A percentile compares a stretch with the other conserved stretches of the same genome.
Evolutionary conservation across 2,113 vertebrate species (phyloP).

Genomic region (Lophochroa leadbeateri): DNA sequence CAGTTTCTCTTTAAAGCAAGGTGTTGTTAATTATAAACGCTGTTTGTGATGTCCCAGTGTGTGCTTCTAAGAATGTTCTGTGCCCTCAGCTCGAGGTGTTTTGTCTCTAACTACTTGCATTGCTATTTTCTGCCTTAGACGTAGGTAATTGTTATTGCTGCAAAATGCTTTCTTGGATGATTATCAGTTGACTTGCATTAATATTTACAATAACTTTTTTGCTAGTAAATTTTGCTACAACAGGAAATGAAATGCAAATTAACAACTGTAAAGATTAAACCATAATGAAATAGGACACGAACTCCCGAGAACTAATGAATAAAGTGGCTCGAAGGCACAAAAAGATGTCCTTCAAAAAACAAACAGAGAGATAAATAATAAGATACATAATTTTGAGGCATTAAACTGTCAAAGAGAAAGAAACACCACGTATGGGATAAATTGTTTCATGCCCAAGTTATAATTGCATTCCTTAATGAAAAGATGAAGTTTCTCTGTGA

Average conservation of each 20-base stretch:
- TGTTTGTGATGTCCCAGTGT: background rate
- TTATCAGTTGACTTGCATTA: constrained; percentile 60
- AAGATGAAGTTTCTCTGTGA: background rate
- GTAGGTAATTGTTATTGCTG: background rate
- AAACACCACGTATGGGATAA: background rate
- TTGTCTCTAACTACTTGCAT: background rate
- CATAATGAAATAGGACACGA: constrained; percentile 73
- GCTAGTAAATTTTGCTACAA: background rate
- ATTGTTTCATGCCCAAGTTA: constrained; percentile 5
- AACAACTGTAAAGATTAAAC: constrained; percentile 74
- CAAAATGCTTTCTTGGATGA: background rate
- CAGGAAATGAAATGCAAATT: constrained; percentile 78
- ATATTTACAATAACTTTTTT: constrained; percentile 72
- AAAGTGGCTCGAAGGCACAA: constrained; percentile 68
- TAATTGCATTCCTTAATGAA: constrained; percentile 45
- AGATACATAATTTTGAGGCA: constrained; percentile 58
- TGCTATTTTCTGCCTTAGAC: background rate
- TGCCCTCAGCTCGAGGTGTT: background rate
- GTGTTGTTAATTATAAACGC: background rate
- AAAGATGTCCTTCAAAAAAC: constrained; percentile 60
- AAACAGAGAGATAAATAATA: constrained; percentile 57
- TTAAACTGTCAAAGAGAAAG: background rate
- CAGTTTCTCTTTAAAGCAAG: background rate
- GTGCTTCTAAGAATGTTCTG: background rate
- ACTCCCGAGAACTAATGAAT: constrained; percentile 72